These are phyloP conservation scores for Venusia cambrica DNA, from an alignment of 2,888 invertebrate species.

Conservation along the genomic window DNA sequence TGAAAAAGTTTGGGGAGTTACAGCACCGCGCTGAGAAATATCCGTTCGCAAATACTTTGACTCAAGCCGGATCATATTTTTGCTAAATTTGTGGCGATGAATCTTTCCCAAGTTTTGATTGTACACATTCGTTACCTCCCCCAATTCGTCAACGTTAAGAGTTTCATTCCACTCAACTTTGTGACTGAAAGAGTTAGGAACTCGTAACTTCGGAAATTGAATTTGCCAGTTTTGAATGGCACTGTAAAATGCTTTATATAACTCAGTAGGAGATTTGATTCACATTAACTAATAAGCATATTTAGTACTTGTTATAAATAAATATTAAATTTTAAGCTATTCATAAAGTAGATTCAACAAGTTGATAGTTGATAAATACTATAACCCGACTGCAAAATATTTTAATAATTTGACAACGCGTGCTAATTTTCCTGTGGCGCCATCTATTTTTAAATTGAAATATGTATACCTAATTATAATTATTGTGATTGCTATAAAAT, in stretches of 20 bases:
- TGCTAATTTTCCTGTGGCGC: too few species aligned
- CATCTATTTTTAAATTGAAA: too few species aligned
- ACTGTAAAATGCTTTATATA: not conserved
- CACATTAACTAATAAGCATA: too few species aligned
- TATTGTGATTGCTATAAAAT: too few species aligned
- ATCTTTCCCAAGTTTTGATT: conserved; percentile 75
- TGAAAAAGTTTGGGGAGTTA: conserved; percentile 46
- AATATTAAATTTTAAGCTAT: too few species aligned
- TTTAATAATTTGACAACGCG: too few species aligned
- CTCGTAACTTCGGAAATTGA: conserved; percentile 46
- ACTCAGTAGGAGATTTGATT: not conserved
- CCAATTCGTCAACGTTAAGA: conserved; percentile 64
- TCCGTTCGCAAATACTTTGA: conserved; percentile 51
- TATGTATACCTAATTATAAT: too few species aligned
- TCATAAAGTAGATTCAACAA: too few species aligned
- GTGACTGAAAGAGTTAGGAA: conserved; percentile 58
- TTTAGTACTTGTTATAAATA: too few species aligned
- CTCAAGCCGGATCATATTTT: conserved; percentile 61
- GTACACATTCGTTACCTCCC: conserved; percentile 69
- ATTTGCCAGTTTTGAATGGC: conserved; percentile 12
- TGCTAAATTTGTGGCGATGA: conserved; percentile 66
- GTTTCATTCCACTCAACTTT: conserved; percentile 59
- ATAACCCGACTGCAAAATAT: too few species aligned
- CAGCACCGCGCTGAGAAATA: conserved; percentile 40
- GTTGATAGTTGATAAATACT: too few species aligned